A percentile compares a stretch with the other conserved stretches of the same genome.
Conservation (phyloP, 2,797 vertebrate species). For the Allobates femoralis region DNA sequence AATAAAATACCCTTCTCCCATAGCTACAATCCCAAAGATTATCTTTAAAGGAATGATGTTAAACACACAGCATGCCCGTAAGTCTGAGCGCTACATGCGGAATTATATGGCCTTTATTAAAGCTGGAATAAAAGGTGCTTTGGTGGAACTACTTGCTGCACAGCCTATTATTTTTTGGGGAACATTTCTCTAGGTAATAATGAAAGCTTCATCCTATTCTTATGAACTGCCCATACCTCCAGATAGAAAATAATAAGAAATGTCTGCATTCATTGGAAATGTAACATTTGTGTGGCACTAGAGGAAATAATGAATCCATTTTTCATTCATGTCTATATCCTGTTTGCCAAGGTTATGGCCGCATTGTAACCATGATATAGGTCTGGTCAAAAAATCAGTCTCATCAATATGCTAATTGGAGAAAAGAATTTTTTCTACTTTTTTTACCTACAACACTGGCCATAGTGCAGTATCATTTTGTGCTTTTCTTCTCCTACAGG, state of each 20-base stretch:
- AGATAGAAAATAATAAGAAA: not conserved
- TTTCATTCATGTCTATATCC: not conserved
- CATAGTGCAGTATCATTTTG: not conserved
- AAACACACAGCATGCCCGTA: not conserved
- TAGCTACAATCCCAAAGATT: not conserved
- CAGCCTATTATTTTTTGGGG: not conserved
- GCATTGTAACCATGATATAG: not conserved
- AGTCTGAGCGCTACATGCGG: not conserved
- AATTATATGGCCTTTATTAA: not conserved
- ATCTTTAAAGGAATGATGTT: not conserved
- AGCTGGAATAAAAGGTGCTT: not conserved
- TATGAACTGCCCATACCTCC: not conserved
- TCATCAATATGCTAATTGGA: not conserved
- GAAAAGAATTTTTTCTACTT: not conserved
- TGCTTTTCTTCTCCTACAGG: not conserved
- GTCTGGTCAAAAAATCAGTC: not conserved
- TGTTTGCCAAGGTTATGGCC: not conserved
- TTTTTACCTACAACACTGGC: not conserved
- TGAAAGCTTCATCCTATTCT: not conserved
- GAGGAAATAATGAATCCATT: not conserved
- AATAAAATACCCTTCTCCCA: not conserved
- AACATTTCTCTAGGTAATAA: not conserved
- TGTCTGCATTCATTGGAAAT: not conserved
- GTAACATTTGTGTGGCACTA: not conserved
- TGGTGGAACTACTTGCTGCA: not conserved